phyloP scores from a whole-genome alignment of 1,140 invertebrate species.

The Cyclina sinensis region DNA sequence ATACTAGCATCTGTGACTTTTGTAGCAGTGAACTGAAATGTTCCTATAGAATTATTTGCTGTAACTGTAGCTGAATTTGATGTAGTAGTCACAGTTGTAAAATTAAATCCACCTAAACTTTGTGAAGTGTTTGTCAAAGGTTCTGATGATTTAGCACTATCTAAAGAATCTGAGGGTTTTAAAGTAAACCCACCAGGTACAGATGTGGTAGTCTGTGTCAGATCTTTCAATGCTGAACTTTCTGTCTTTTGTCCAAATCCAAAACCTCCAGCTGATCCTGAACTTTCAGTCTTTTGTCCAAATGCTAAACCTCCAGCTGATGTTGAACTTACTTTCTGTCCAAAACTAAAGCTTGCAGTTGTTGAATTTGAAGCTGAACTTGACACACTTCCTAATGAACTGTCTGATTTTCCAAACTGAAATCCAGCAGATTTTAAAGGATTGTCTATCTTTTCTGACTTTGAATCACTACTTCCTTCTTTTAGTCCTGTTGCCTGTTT shows the following conservation, averaged over 20 bases:
- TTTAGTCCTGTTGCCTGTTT: background rate
- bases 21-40: constrained; percentile 21
- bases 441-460: constrained; percentile 14
- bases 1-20: constrained; percentile 18
- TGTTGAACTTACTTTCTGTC: no score
- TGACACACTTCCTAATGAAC: background rate
- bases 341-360: no score
- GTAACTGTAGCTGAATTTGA: background rate
- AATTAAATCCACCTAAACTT: constrained; percentile 30
- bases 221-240: background rate
- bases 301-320: background rate
- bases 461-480: constrained; percentile 30
- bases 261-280: no score
- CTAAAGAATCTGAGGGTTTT: background rate
- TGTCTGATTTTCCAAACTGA: constrained; percentile 33
- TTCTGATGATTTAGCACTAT: background rate
- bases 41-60: constrained; percentile 34
- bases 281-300: no score
- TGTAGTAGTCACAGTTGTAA: background rate
- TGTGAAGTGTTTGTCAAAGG: constrained; percentile 3
- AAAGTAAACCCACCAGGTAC: constrained; percentile 45
- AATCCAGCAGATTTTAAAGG: constrained; percentile 13
- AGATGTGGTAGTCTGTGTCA: background rate
- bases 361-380: background rate
- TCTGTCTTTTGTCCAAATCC: constrained; percentile 19